Evolutionary conservation across 2,888 invertebrate genomes (phyloP).

Genomic region (Aspidiotus rigidus): DNA sequence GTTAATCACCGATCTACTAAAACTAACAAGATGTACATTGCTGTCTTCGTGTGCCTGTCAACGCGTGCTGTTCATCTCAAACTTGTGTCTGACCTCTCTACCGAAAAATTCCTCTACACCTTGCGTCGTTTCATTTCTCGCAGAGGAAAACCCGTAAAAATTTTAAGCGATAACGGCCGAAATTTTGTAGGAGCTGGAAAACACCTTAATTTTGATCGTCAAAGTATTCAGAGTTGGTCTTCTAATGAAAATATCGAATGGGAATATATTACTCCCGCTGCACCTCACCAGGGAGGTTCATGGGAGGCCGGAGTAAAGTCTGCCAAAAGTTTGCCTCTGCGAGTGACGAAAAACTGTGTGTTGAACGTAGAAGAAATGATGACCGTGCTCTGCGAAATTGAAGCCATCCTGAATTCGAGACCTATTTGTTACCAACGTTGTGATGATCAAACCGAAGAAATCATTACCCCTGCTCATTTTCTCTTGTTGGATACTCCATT

Average conservation of each 20-base stretch:
- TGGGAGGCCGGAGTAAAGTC: slow-evolving; percentile 34
- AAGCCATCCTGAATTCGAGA: slow-evolving; percentile 11
- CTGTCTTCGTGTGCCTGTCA: slow-evolving; percentile 22
- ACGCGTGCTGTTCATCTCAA: slow-evolving; percentile 22
- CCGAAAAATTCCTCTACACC: slow-evolving; percentile 14
- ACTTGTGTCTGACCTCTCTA: slow-evolving; percentile 6
- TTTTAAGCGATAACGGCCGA: slow-evolving; percentile 36
- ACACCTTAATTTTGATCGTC: background rate
- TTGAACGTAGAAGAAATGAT: slow-evolving; percentile 12
- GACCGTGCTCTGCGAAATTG: slow-evolving; percentile 5
- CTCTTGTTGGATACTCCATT: background rate
- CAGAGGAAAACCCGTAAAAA: slow-evolving; percentile 21
- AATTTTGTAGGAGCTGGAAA: slow-evolving; percentile 36
- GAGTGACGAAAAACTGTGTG: background rate
- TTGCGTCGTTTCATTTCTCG: slow-evolving; percentile 22
- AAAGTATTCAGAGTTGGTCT: background rate
- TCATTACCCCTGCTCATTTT: background rate
- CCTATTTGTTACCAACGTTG: slow-evolving; percentile 6
- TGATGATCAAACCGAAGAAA: background rate
- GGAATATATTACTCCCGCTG: slow-evolving; percentile 36
- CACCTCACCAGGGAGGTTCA: slow-evolving; percentile 33
- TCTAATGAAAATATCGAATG: slow-evolving; percentile 35
- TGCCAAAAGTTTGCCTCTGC: slow-evolving; percentile 15
- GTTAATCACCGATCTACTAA: background rate
- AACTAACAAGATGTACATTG: slow-evolving; percentile 7